Evolutionary conservation across 2,113 vertebrate genomes (phyloP).

Genomic region (Callorhinus ursinus): DNA sequence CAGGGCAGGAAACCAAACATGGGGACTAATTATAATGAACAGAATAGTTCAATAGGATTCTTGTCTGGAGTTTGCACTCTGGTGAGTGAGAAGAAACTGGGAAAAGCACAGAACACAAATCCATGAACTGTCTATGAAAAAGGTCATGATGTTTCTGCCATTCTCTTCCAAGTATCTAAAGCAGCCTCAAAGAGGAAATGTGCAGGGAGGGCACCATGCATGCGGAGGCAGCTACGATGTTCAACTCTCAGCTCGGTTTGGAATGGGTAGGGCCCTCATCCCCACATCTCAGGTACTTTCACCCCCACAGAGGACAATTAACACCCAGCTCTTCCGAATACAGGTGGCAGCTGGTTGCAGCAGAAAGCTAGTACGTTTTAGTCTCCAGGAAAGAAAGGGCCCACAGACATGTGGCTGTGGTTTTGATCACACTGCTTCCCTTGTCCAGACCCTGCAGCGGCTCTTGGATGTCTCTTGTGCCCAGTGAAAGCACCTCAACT

Average conservation of each 20-base stretch:
- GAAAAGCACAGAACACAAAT: background rate
- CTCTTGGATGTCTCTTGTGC: background rate
- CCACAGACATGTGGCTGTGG: background rate
- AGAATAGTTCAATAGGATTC: background rate
- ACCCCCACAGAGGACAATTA: background rate
- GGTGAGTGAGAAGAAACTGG: background rate
- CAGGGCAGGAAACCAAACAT: background rate
- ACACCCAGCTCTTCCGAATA: background rate
- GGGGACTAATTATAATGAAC: background rate
- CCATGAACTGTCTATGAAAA: background rate
- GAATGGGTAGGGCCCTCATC: background rate
- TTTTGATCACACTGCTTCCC: background rate
- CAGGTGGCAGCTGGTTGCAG: background rate
- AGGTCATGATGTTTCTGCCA: background rate
- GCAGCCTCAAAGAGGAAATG: background rate
- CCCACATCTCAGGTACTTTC: background rate
- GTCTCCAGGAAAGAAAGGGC: constrained; percentile 1
- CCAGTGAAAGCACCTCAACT: background rate
- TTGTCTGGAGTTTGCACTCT: background rate
- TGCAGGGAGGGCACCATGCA: background rate
- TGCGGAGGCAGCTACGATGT: background rate
- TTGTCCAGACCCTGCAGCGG: background rate
- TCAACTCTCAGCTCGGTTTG: background rate
- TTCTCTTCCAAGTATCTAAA: background rate
- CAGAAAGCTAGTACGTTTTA: background rate